These are phyloP conservation scores for Eonycteris spelaea DNA, from an alignment of 2,113 vertebrate species.

Conservation along the genomic window DNA sequence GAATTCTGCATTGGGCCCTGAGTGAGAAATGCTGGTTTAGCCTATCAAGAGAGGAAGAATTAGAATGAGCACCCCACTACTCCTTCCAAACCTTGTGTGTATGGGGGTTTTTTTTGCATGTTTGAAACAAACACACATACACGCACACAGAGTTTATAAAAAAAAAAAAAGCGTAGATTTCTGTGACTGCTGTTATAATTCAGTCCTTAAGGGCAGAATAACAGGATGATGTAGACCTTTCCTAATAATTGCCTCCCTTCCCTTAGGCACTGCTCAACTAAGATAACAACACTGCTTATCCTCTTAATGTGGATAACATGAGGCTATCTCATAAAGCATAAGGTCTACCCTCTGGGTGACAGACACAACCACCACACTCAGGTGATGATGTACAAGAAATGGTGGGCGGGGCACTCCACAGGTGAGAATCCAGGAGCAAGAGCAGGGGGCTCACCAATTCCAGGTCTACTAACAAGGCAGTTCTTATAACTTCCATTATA, in stretches of 20 bases:
- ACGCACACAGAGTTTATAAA: neutral
- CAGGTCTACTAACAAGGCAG: too few relatives aligned
- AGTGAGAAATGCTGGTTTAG: neutral
- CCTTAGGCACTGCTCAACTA: neutral
- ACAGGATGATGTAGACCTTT: neutral
- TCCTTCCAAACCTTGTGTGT: neutral
- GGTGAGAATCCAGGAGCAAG: neutral
- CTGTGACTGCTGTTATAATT: neutral
- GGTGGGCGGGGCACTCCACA: neutral
- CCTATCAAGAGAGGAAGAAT: neutral
- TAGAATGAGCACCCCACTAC: neutral
- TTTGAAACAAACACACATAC: neutral
- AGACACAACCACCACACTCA: neutral
- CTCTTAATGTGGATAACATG: neutral
- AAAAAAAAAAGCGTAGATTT: neutral
- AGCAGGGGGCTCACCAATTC: neutral
- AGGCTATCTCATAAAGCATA: neutral
- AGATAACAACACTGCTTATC: neutral
- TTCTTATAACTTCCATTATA: too few relatives aligned
- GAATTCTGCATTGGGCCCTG: neutral
- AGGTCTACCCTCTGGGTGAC: neutral
- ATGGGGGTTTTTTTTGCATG: neutral
- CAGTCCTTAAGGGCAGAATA: neutral
- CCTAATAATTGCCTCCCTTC: neutral
- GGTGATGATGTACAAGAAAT: too few relatives aligned